Conservation (phyloP, 2,888 invertebrate species). For the Patella pellucida region DNA sequence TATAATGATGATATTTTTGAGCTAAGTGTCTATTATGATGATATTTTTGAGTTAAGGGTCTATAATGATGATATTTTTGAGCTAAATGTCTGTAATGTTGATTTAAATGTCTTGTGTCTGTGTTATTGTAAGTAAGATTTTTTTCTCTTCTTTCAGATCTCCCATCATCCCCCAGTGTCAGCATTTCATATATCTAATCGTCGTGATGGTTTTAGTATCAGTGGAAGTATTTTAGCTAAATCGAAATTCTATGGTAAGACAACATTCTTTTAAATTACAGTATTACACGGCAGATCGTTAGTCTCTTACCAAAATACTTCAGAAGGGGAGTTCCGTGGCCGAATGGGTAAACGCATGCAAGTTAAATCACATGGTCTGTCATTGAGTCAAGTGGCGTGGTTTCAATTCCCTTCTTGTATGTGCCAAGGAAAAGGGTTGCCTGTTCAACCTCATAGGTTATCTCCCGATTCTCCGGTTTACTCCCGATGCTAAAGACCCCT, state of each 20-base stretch:
- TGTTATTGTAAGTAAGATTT: neutral
- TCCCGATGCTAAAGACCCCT: no score
- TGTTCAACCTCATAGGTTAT: no score
- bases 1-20: neutral
- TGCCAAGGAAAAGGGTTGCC: no score
- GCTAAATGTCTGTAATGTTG: neutral
- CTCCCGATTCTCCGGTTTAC: no score
- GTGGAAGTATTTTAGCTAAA: conserved; percentile 90
- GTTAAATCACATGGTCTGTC: no score
- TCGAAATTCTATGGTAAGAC: conserved; percentile 92
- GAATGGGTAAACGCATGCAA: no score
- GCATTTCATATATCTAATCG: conserved; percentile 94
- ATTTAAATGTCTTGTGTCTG: neutral
- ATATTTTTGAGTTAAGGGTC: neutral
- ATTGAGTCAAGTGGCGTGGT: no score
- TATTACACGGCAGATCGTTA: no score
- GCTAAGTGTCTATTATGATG: no score
- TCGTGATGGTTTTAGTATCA: conserved; percentile 91
- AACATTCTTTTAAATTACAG: neutral
- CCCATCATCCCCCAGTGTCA: conserved; percentile 94
- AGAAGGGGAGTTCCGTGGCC: no score
- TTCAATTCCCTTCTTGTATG: no score
- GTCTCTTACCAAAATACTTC: no score
- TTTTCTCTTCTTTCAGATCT: conserved; percentile 76
- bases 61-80: neutral